phyloP scores from a whole-genome alignment of 2,888 invertebrate genomes.

The Drosophila conformis region DNA sequence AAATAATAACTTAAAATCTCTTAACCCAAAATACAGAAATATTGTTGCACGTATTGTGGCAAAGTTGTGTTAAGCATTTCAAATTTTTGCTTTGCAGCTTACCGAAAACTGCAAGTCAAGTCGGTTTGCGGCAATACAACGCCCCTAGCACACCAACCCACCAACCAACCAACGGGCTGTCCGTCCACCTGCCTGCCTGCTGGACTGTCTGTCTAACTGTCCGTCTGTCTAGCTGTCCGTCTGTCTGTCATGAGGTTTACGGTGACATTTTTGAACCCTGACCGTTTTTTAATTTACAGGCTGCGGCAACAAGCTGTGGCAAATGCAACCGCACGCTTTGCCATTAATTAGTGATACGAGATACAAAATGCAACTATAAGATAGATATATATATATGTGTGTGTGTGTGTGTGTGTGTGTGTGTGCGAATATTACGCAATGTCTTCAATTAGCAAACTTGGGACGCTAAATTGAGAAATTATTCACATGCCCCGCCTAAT shows the following conservation, averaged over 20 bases:
- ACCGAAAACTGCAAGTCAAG: constrained; percentile 36
- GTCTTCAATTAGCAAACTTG: constrained; percentile 53
- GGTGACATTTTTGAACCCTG: constrained; percentile 73
- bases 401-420: neutral
- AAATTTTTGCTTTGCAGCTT: neutral
- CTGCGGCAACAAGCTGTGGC: constrained; percentile 25
- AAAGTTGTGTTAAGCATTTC: neutral
- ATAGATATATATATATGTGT: constrained; percentile 14
- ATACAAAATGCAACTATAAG: constrained; percentile 33
- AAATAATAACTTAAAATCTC: neutral
- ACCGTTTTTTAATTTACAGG: constrained; percentile 60
- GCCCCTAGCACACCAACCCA: constrained; percentile 18
- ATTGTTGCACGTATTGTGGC: neutral
- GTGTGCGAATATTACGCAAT: constrained; percentile 56
- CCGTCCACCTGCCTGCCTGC: constrained; percentile 23
- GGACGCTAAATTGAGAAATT: constrained; percentile 59
- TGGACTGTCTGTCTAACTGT: neutral
- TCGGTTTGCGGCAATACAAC: constrained; percentile 33
- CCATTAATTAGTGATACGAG: constrained; percentile 66
- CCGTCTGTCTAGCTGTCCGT: neutral
- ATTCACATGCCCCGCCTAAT: constrained; percentile 30
- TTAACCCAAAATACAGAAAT: neutral
- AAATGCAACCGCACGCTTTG: constrained; percentile 44
- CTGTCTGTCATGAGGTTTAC: constrained; percentile 38
- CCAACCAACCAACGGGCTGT: neutral